phyloP scores from a whole-genome alignment of 2,888 invertebrate genomes.

The Tanytarsus gracilentus region DNA sequence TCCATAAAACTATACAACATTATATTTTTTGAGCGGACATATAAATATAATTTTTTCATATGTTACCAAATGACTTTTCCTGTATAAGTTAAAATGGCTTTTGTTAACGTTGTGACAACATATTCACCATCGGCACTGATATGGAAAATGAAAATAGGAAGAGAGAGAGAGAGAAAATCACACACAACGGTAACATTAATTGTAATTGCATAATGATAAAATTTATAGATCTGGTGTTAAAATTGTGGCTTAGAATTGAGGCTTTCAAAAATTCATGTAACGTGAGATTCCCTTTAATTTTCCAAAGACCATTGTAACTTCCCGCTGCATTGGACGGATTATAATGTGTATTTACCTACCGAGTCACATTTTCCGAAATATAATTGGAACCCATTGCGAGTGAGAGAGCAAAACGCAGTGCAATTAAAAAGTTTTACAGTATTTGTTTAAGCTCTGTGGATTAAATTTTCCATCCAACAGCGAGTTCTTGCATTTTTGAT shows the following conservation, averaged over 20 bases:
- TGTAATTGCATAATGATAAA: constrained; percentile 18
- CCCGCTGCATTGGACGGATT: too few relatives aligned
- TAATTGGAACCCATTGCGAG: too few relatives aligned
- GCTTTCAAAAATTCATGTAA: too few relatives aligned
- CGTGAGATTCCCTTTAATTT: too few relatives aligned
- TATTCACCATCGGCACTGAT: constrained; percentile 88
- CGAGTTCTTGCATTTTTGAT: too few relatives aligned
- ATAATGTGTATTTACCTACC: too few relatives aligned
- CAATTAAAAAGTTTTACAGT: constrained; percentile 22
- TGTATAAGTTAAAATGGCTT: constrained; percentile 81
- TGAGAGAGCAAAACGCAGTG: neutral
- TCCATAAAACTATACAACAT: too few relatives aligned
- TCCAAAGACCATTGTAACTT: too few relatives aligned
- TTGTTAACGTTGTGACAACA: constrained; percentile 93
- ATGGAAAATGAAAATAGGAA: neutral
- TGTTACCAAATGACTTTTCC: constrained; percentile 94
- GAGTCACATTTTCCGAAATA: too few relatives aligned
- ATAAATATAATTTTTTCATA: constrained; percentile 95
- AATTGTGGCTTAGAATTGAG: neutral
- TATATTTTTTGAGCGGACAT: too few relatives aligned
- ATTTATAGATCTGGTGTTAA: constrained; percentile 1
- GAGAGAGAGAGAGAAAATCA: neutral
- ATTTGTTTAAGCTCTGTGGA: neutral
- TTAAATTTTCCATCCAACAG: too few relatives aligned
- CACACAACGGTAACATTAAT: constrained; percentile 12